These are phyloP conservation scores for Sinocyclocheilus rhinocerous DNA, from an alignment of 2,113 vertebrate species.

Conservation along the genomic window DNA sequence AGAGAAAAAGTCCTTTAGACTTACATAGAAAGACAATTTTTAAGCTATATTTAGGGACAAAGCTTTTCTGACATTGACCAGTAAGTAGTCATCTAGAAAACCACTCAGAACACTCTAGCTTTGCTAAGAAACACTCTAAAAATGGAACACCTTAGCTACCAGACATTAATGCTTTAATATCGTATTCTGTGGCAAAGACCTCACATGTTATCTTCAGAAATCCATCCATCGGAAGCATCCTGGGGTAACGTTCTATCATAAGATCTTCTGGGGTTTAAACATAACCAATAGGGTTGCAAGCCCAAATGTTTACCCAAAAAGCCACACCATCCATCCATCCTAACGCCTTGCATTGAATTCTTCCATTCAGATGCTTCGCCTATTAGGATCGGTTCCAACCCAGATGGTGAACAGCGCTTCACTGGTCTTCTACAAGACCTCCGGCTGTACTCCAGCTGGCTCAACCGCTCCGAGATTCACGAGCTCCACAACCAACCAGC, in stretches of 20 bases:
- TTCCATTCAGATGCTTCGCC: conserved; percentile 77
- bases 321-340: background rate
- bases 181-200: background rate
- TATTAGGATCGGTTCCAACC: conserved; percentile 85
- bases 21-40: too few species aligned
- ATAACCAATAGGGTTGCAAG: background rate
- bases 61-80: too few species aligned
- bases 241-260: background rate
- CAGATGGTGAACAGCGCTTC: conserved; percentile 82
- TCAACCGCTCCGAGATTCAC: conserved; percentile 82
- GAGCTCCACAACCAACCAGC: conserved; percentile 90
- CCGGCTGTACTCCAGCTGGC: conserved; percentile 80
- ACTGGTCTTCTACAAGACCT: conserved; percentile 92
- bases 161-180: background rate
- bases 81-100: too few species aligned
- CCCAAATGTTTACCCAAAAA: background rate
- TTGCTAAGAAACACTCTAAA: too few species aligned
- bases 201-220: background rate
- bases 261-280: background rate
- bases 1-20: too few species aligned
- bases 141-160: too few species aligned
- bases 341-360: conserved; percentile 5
- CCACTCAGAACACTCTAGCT: too few species aligned
- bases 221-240: background rate
- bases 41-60: too few species aligned